Percentiles rank a stretch among this genome's conserved stretches.
Conservation (phyloP, 2,888 invertebrate species). For the Halocaridina rubra region DNA sequence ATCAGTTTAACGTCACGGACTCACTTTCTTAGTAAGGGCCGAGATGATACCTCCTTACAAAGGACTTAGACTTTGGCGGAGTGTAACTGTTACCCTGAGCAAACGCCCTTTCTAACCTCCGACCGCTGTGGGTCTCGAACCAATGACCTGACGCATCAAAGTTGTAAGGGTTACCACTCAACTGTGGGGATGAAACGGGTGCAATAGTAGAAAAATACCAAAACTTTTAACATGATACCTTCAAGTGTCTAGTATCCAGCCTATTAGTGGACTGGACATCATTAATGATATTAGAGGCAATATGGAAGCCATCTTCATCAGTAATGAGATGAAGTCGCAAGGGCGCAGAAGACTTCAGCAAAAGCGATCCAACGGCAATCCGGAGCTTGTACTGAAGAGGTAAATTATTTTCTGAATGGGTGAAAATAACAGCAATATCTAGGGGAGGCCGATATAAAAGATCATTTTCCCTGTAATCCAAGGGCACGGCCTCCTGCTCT, state of each 20-base stretch:
- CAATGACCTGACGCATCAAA: too few species aligned
- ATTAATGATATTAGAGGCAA: constrained; percentile 37
- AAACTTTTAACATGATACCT: too few species aligned
- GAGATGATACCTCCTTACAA: too few species aligned
- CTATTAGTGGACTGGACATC: constrained; percentile 29
- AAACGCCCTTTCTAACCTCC: too few species aligned
- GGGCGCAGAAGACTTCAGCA: constrained; percentile 33
- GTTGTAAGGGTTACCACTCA: too few species aligned
- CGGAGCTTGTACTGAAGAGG: constrained; percentile 44
- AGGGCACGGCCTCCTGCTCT: constrained; percentile 18
- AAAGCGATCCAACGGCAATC: constrained; percentile 45
- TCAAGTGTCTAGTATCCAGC: constrained; percentile 35
- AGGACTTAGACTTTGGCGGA: too few species aligned
- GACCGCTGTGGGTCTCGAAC: too few species aligned
- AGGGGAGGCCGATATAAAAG: constrained; percentile 51
- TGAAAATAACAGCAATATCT: constrained; percentile 58
- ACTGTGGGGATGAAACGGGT: too few species aligned
- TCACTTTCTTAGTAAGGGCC: too few species aligned
- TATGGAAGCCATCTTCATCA: constrained; percentile 56
- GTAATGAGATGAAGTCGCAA: constrained; percentile 56
- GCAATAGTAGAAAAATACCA: too few species aligned
- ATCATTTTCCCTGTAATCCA: constrained; percentile 41
- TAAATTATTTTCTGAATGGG: constrained; percentile 40
- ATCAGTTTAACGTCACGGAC: too few species aligned
- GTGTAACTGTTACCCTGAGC: too few species aligned